Base-by-base conservation (phyloP, 2,113 vertebrate species). In the Trinectes maculatus region DNA sequence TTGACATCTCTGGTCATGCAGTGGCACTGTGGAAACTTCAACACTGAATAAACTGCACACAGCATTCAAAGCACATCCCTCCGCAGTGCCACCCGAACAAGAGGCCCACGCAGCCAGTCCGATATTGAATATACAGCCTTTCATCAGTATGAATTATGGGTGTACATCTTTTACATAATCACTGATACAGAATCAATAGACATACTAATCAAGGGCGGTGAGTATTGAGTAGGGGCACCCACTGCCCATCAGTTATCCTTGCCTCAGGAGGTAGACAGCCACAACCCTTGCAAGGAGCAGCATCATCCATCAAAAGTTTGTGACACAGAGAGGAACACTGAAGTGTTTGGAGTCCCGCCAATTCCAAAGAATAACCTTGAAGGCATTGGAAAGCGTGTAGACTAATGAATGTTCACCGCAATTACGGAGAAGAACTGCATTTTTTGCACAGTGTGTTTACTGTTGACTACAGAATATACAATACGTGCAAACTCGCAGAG, bases 261-360 rank as follows among this genome's bases (percentile, higher is more conserved):
- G 80, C 75, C 79, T 87, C 71, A 21, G 83, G 86, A 61, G 68
- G 71, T 59, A 67, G 84, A 85, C 83, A 83, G 82, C 71, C 58
- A 54, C 78, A 66, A 53, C 66, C 81, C 58, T 72, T 25, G 58
- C 21, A 16, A 73, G 71, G 53, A 83, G 79, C 21, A 77, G 58
- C 83, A 36, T 74, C 87, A 91, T 91, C 79, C 82, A 90, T 91
- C 88, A 91, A 84, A 89, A 91, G 86, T 89, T 89, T 82, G 76
- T 25, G 84, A 80, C 77, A 64, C 13, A 12, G 51, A 77, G 29
- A 73, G 37, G 55, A 54, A 77, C 8, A 54, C 75, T 46, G 22
- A 70, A 72, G 68, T 28, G 47, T 80, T 15, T 82, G 77, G 84
- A 82, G 51, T 48, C 12, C 13, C 6, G 79, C 83, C 84, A 86